Base-by-base conservation (phyloP, 2,113 vertebrate species). In the Piprites chloris region DNA sequence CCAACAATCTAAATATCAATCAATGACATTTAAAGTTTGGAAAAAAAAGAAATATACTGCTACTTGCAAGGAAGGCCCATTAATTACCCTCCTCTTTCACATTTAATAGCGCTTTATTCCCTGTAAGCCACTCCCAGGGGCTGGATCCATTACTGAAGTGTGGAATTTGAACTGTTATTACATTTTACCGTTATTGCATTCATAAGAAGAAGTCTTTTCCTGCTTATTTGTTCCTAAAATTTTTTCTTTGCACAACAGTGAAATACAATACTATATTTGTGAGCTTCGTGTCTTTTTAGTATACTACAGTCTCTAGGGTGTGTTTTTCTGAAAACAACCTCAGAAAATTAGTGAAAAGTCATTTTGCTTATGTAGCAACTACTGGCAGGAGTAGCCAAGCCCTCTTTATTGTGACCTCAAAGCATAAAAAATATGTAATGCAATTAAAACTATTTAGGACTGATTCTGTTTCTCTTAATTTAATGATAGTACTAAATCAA, bases 1-100 rank as follows among this genome's bases (percentile, higher is more conserved):
- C 65, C 46, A 76, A 46, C 27, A 92, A 86, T 73, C 58, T 84
- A 93, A 94, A 95, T 86, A 96, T 56, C 27, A 83, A 83, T 88
- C 1, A 1, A 86, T 73, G 58, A 90, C 72, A 92, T 92, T 86
- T 92, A 80, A 91, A 83, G 37, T 83, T 66, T 86, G 44, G 44
- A 83, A 73, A 53, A 76, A 88, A 85, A 87, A 75, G 35, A 93
- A 87, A 85, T 88, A 75, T 28, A 72, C 30, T 79, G 71, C 24
- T 76, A 19, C 32, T 73, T 73, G 27, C 16, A 15, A 61, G 73
- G 72, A 65, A 65, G 12, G 8, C 35, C n/a, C 24, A 84, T 84
- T 93, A 76, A 73, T 66, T 86, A 49, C 17, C 6, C 12, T 79
- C 9, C 18, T 83, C 22, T 84, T 95, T 56, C 53, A 65, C n/a